phyloP scores from a whole-genome alignment of 2,797 vertebrate species.

The Argyrosomus regius region DNA sequence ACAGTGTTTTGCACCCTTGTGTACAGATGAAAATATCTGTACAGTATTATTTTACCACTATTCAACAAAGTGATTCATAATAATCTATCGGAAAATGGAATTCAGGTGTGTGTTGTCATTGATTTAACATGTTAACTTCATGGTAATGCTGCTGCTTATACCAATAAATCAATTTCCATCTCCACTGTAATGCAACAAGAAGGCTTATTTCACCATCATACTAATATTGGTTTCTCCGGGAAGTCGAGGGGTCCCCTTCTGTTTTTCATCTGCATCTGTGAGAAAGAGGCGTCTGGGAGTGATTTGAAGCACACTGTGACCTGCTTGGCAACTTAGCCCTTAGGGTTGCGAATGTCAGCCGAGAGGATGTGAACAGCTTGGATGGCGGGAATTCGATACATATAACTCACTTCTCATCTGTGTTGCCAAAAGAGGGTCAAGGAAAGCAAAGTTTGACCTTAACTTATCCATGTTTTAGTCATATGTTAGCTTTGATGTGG shows the following conservation, averaged over 20 bases:
- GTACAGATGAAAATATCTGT: constrained; percentile 52
- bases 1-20: constrained; percentile 70
- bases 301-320: constrained; percentile 83
- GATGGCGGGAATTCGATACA: constrained; percentile 75
- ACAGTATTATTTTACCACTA: constrained; percentile 67
- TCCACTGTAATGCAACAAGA: constrained; percentile 19
- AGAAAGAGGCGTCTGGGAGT: constrained; percentile 80
- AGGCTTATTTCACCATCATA: constrained; percentile 45
- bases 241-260: constrained; percentile 48
- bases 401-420: constrained; percentile 63
- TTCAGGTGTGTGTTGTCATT: constrained; percentile 50
- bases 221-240: constrained; percentile 46
- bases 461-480: constrained; percentile 13
- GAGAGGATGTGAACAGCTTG: constrained; percentile 80
- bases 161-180: constrained; percentile 76
- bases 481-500: not conserved
- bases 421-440: constrained; percentile 48
- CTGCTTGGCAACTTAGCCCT: constrained; percentile 75
- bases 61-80: constrained; percentile 27
- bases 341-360: constrained; percentile 78
- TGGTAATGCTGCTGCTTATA: constrained; percentile 70
- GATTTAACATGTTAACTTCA: constrained; percentile 48
- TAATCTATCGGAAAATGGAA: constrained; percentile 45
- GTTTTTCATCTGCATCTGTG: constrained; percentile 66
- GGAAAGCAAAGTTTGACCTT: constrained; percentile 22